Conservation (phyloP, 2,113 vertebrate species). For the Pterocles burchelli region DNA sequence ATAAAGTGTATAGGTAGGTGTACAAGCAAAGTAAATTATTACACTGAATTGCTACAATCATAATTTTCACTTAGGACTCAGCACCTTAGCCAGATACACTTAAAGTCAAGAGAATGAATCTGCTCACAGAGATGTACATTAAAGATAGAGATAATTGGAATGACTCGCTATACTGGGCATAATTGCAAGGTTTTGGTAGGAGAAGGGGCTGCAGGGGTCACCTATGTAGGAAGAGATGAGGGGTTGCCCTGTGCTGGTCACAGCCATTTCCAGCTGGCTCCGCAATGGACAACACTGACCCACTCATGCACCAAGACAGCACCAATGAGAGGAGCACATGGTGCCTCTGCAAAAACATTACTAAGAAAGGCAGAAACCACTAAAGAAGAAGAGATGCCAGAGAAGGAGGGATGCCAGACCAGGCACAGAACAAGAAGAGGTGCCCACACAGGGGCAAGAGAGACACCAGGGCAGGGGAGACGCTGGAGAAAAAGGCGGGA, state of each 20-base stretch:
- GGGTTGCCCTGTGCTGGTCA: neutral
- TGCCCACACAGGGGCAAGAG: neutral
- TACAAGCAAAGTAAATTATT: neutral
- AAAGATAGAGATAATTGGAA: neutral
- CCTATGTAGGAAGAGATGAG: neutral
- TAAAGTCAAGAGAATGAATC: neutral
- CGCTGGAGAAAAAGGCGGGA: neutral
- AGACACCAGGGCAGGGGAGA: neutral
- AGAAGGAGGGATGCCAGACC: neutral
- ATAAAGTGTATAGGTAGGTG: neutral
- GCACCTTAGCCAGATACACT: neutral
- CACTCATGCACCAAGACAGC: neutral
- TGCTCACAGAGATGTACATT: neutral
- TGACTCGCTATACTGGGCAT: neutral
- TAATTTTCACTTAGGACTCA: neutral
- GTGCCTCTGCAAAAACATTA: neutral
- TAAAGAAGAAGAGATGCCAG: neutral
- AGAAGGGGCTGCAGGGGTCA: neutral
- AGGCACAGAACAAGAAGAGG: neutral
- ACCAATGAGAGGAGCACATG: neutral
- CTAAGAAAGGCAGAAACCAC: neutral
- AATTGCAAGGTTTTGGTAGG: neutral
- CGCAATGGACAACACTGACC: neutral
- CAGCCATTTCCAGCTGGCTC: neutral
- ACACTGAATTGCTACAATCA: neutral